Percentiles rank a stretch among this genome's conserved stretches.
These are phyloP conservation scores for Cryptoblepharus egeriae DNA, from an alignment of 2,797 vertebrate species.

Conservation along the genomic window DNA sequence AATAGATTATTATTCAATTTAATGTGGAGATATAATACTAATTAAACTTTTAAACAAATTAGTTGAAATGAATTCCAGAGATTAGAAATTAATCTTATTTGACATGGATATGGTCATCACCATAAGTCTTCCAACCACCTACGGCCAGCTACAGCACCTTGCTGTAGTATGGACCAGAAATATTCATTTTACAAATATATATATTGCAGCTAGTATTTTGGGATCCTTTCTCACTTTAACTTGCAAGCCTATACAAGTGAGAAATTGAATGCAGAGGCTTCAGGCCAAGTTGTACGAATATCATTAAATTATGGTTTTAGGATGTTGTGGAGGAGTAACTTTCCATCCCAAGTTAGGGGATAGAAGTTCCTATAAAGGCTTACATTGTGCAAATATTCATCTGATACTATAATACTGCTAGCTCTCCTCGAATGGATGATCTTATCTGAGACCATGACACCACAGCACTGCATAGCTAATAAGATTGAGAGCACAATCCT, in stretches of 20 bases:
- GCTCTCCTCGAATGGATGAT: too few species aligned
- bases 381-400: neutral
- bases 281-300: neutral
- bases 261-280: too few species aligned
- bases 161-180: neutral
- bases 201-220: neutral
- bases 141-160: neutral
- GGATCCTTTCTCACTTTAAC: neutral
- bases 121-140: slow-evolving; percentile 13
- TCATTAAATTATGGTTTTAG: neutral
- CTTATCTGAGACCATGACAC: neutral
- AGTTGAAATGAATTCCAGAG: slow-evolving; percentile 33
- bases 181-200: neutral
- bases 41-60: slow-evolving; percentile 41
- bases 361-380: neutral
- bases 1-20: slow-evolving; percentile 36
- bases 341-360: neutral
- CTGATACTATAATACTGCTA: too few species aligned
- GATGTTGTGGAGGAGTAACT: too few species aligned
- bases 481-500: too few species aligned
- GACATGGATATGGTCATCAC: slow-evolving; percentile 6
- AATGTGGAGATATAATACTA: slow-evolving; percentile 45
- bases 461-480: neutral
- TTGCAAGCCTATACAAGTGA: neutral
- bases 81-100: slow-evolving; percentile 35